Evolutionary conservation across 1,140 invertebrate genomes (phyloP), one percentile per base, ranked within the genome.

Genomic region (Ceratina japonica): DNA sequence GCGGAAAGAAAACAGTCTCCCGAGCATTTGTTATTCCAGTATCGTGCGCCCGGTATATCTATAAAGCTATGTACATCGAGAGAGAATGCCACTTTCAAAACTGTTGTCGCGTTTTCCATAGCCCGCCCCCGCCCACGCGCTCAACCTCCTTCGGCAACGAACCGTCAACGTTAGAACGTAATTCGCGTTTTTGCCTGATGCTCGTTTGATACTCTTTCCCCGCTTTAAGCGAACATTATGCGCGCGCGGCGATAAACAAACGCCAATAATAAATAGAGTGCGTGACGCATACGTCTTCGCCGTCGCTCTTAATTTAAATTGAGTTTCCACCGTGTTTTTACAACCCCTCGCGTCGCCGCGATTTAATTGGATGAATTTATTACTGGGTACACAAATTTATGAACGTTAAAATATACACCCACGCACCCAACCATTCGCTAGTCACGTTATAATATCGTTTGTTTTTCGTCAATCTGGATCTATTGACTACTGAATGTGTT

Each of bases 21-120:
- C 51, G 77, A 80, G 85, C 85, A 87, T 86, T 86, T 87, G 71
- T 87, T 87, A 87, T 86, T 87, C 85, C 54, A 66, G 73, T 54
- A 70, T 81, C 85, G 79, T 83, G 59, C 83, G 66, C 81, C 62
- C 63, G 74, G 75, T 81, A 75, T 77, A 80, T 86, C 81, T 86
- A 86, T 86, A 86, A 86, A 86, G 63, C 81, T 86, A 70, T 78
- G 78, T 83, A 73, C 52, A 77, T 80, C 27, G 70, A 68, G 71
- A 72, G 59, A 72, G 64, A 77, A 86, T 64, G 61, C 70, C 80
- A 85, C 83, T 85, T 85, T 85, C 58, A 58, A 85, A 85, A 85
- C 70, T 84, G 65, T 84, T 81, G 82, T 84, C 82, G 56, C 70
- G 70, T 81, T 73, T 74, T 74, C 73, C 73, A 58, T 64, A 70